Evolutionary conservation across 2,797 vertebrate species (phyloP), one percentile per base, ranked within the genome.

Genomic region (Muscicapa striata): DNA sequence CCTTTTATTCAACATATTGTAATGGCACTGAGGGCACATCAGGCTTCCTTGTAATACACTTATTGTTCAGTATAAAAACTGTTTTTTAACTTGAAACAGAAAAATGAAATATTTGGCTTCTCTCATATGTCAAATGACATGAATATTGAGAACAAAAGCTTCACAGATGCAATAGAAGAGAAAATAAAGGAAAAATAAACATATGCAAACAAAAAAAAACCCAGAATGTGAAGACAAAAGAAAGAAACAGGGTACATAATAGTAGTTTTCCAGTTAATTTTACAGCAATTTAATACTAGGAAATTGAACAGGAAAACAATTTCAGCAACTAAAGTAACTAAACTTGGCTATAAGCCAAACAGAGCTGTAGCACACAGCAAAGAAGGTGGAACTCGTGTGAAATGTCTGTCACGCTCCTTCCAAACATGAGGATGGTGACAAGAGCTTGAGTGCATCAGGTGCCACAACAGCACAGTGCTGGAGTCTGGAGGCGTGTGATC

Each of bases 111-210:
- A 94, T 90, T 86, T 83, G 83, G 77, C 41, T 93, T 73, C 76
- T 90, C 72, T 62, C 84, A n/a, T 58, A 30, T 13, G 62, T 95
- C 88, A 95, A 89, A 58, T 80, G 87, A 95, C 82, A 85, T 69
- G 69, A 94, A 94, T 93, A 90, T 81, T 51, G 17, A 73, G 69
- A 76, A 74, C 36, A 86, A 94, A 76, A 84, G 41, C 86, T 57
- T 92, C 67, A 62, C 19, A 92, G 82, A 80, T 19, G 29, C 55
- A 95, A 81, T 21, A 66, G 59, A 84, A 78, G 27, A 87, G 66
- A 90, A 90, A 83, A 91, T 86, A 95, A 86, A 91, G 63, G 24
- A 67, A 85, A 97, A 94, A 90, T 62, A 91, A 95, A 95, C 52
- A 90, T 26, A 57, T 6, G 29, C 45, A 84, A 94, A 86, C 38